phyloP scores from a whole-genome alignment of 2,113 vertebrate genomes.

The Plectropomus leopardus region DNA sequence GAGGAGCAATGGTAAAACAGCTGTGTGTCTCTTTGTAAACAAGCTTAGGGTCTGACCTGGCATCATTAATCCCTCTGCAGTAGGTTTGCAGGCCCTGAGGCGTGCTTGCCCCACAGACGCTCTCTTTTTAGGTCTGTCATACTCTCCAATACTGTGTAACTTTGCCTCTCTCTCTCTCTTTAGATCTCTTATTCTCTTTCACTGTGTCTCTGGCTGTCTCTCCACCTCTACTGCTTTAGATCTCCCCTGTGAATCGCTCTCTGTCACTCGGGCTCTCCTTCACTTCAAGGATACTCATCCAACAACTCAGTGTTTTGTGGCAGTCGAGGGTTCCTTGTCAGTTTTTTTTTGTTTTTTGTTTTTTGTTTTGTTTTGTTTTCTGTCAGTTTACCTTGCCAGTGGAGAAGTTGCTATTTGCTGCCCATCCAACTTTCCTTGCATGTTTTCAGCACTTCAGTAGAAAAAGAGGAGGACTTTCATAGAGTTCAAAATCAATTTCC shows the following conservation, averaged over 20 bases:
- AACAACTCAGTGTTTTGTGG: conserved; percentile 57
- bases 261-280: conserved; percentile 48
- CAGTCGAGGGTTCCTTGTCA: conserved; percentile 25
- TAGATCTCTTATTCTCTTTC: conserved; percentile 41
- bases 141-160: conserved; percentile 38
- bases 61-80: conserved; percentile 66
- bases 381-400: conserved; percentile 19
- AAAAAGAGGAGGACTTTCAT: not conserved
- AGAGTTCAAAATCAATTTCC: not conserved
- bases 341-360: too few species aligned
- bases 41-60: conserved; percentile 55
- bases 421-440: not conserved
- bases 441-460: not conserved
- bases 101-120: conserved; percentile 27
- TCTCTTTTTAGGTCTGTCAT: conserved; percentile 41
- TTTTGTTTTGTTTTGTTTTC: too few species aligned
- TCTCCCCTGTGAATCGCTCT: conserved; percentile 7
- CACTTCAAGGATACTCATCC: conserved; percentile 54
- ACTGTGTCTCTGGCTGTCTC: conserved; percentile 29
- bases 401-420: conserved; percentile 14
- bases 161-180: conserved; percentile 33
- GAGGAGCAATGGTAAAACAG: conserved; percentile 30
- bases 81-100: conserved; percentile 35
- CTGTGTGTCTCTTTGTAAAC: conserved; percentile 65
- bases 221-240: conserved; percentile 17